Evolutionary conservation across 92 coral and sea anemone genomes (phyloP).

Genomic region (Umimayanthus kanabou): DNA sequence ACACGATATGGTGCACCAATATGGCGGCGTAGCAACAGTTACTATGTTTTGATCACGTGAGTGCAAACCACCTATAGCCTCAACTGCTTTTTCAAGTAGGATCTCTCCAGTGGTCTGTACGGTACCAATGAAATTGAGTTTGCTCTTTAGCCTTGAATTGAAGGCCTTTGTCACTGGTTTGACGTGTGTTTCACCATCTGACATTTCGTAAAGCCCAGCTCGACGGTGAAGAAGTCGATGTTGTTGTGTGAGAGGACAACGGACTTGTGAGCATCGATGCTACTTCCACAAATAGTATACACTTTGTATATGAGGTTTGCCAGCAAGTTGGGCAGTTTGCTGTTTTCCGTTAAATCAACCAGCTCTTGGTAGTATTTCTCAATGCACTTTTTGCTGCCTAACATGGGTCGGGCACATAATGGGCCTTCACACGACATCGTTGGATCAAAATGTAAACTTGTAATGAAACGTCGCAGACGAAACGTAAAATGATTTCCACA

Average conservation of each 20-base stretch:
- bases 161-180: constrained; percentile 49
- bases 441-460: neutral
- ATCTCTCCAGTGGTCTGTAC: constrained; percentile 26
- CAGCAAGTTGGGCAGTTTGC: constrained; percentile 40
- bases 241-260: constrained; percentile 58
- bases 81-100: constrained; percentile 48
- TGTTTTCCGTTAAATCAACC: neutral
- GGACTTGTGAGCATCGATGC: constrained; percentile 63
- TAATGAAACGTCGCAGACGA: neutral
- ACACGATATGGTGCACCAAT: too few species aligned
- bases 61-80: too few species aligned
- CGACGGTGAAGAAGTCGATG: constrained; percentile 52
- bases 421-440: neutral
- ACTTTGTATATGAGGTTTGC: constrained; percentile 46
- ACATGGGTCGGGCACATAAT: constrained; percentile 59
- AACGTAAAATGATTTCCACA: neutral
- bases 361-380: constrained; percentile 37
- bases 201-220: constrained; percentile 44
- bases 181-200: constrained; percentile 40
- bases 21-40: too few species aligned
- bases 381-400: constrained; percentile 39
- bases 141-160: constrained; percentile 9
- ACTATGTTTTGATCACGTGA: too few species aligned
- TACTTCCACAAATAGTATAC: constrained; percentile 52
- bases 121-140: constrained; percentile 47